Percentiles rank a stretch among this genome's conserved stretches.
These are phyloP conservation scores for Pseudolaguvia tuberculata DNA, from an alignment of 2,113 vertebrate species.

Conservation along the genomic window DNA sequence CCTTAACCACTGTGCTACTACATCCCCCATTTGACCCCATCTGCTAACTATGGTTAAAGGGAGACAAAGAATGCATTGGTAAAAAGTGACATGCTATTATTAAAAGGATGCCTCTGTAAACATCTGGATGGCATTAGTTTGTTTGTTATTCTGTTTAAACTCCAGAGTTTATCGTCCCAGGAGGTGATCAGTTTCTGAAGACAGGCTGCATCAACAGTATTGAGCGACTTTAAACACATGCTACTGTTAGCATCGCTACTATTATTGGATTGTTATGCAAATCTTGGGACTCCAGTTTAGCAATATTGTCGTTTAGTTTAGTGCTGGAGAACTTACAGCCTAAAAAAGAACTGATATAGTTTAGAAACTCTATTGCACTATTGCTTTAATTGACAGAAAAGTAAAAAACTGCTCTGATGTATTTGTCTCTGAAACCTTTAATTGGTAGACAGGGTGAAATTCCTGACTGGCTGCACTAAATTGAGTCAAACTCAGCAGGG, in stretches of 20 bases:
- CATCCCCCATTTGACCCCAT: slow-evolving; percentile 12
- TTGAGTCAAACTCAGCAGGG: not conserved
- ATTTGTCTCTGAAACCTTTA: not conserved
- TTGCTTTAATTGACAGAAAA: not conserved
- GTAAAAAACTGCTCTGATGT: not conserved
- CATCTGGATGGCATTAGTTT: not conserved
- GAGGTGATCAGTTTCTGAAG: not conserved
- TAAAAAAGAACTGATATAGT: not conserved
- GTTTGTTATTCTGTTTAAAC: not conserved
- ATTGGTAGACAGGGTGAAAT: not conserved
- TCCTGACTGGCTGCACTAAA: not conserved
- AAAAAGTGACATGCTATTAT: not conserved
- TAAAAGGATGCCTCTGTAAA: not conserved
- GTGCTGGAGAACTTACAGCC: not conserved
- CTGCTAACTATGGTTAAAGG: not conserved
- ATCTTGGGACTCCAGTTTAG: too few relatives aligned
- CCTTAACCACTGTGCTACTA: too few relatives aligned
- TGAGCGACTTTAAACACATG: not conserved
- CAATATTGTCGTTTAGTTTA: too few relatives aligned
- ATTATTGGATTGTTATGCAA: too few relatives aligned
- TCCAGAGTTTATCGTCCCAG: not conserved
- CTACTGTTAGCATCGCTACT: too few relatives aligned
- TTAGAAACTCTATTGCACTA: not conserved
- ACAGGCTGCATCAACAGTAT: not conserved
- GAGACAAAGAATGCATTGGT: not conserved